phyloP scores from a whole-genome alignment of 2,888 invertebrate genomes.

The Drosophila vallismaia region DNA sequence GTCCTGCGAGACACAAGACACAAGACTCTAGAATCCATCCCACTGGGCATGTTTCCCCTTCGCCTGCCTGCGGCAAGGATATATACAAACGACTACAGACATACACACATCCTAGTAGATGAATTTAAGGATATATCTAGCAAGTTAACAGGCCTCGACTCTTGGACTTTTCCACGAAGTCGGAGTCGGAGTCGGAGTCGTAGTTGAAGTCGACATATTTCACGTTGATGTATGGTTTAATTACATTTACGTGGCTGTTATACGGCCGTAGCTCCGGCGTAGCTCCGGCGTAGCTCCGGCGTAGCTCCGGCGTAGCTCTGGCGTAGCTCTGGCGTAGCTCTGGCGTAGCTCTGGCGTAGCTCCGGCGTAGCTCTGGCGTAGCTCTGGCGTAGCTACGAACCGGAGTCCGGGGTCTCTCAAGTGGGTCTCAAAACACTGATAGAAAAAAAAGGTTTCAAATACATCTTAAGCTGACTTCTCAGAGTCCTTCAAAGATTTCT shows the following conservation, averaged over 20 bases:
- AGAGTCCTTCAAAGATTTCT: too few species aligned
- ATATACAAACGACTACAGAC: constrained; percentile 2
- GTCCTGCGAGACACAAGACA: constrained; percentile 15
- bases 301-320: too few species aligned
- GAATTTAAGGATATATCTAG: background rate
- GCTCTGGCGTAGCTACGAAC: too few species aligned
- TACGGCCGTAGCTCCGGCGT: constrained; percentile 42
- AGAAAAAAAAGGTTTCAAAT: too few species aligned
- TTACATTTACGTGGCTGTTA: constrained; percentile 76
- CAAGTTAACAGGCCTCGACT: constrained; percentile 52
- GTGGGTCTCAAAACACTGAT: background rate
- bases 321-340: too few species aligned
- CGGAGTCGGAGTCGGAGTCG: constrained; percentile 25
- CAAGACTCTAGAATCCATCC: constrained; percentile 14
- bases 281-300: too few species aligned
- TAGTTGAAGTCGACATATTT: constrained; percentile 70
- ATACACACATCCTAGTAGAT: constrained; percentile 6
- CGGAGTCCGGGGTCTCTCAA: background rate
- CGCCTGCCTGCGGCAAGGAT: background rate
- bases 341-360: too few species aligned
- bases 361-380: too few species aligned
- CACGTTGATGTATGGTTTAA: constrained; percentile 80
- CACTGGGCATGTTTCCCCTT: constrained; percentile 2
- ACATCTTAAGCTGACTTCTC: too few species aligned
- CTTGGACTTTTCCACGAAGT: constrained; percentile 34